Evolutionary conservation across 2,113 vertebrate species (phyloP).

Genomic region (Channa maculata): DNA sequence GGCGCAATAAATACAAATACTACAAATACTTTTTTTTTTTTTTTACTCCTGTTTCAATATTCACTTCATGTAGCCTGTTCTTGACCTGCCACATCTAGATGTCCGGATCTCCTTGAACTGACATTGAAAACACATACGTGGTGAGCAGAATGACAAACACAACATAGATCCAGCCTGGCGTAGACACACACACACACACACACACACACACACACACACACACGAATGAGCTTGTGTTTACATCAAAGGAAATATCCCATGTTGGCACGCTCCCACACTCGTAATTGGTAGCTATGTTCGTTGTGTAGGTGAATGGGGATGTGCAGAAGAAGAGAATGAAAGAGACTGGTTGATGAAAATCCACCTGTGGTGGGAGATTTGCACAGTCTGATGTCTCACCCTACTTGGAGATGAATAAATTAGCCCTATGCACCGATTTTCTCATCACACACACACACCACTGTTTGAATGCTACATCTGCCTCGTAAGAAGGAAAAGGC

Average conservation of each 20-base stretch:
- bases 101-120: constrained; percentile 38
- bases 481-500: constrained; percentile 55
- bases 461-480: constrained; percentile 46
- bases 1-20: not conserved
- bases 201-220: not conserved
- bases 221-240: constrained; percentile 43
- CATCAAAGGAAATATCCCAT: constrained; percentile 62
- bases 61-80: constrained; percentile 1
- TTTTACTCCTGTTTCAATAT: constrained; percentile 16
- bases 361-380: constrained; percentile 66
- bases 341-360: constrained; percentile 78
- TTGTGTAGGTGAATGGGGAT: constrained; percentile 49
- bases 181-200: not conserved
- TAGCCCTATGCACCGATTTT: constrained; percentile 34
- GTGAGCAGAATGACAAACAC: not conserved
- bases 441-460: constrained; percentile 20
- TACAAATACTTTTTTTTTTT: not conserved
- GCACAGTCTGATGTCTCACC: constrained; percentile 40
- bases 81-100: constrained; percentile 38
- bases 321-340: constrained; percentile 68
- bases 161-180: not conserved
- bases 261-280: constrained; percentile 9
- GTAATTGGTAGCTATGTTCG: constrained; percentile 73
- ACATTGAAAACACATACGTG: constrained; percentile 37
- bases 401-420: constrained; percentile 60